Conservation (phyloP, 2,888 invertebrate species). For the Baronia brevicornis region DNA sequence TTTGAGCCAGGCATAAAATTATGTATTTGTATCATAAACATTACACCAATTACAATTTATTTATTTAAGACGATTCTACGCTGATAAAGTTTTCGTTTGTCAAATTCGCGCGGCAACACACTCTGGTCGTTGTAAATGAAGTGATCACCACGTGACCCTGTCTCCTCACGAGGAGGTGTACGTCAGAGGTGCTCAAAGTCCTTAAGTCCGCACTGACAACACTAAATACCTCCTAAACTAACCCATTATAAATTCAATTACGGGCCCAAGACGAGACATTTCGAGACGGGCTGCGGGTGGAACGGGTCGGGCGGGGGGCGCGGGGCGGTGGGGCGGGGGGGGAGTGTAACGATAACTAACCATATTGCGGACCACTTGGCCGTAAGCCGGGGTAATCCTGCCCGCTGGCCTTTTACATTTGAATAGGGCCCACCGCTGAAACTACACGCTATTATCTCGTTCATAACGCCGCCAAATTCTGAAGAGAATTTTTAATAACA, state of each 20-base stretch:
- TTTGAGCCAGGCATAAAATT: too few species aligned
- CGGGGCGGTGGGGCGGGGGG: constrained; percentile 19
- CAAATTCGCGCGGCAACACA: too few species aligned
- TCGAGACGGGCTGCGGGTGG: constrained; percentile 34
- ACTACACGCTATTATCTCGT: constrained; percentile 29
- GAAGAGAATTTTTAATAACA: too few species aligned
- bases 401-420: constrained; percentile 47
- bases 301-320: constrained; percentile 14
- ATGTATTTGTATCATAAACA: too few species aligned
- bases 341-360: constrained; percentile 44
- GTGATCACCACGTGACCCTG: too few species aligned
- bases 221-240: constrained; percentile 64
- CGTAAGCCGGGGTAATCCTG: constrained; percentile 47
- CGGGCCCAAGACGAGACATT: constrained; percentile 61
- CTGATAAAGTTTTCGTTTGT: too few species aligned
- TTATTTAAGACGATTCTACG: too few species aligned
- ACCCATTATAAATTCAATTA: constrained; percentile 73
- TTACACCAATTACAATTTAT: too few species aligned
- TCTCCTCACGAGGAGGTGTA: too few species aligned
- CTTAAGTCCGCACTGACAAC: constrained; percentile 27
- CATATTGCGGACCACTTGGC: constrained; percentile 58
- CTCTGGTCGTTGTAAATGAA: too few species aligned
- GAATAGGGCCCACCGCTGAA: constrained; percentile 27
- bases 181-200: constrained; percentile 1
- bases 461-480: too few species aligned